phyloP scores from a whole-genome alignment of 2,113 vertebrate species.

The Chaetops frenatus region DNA sequence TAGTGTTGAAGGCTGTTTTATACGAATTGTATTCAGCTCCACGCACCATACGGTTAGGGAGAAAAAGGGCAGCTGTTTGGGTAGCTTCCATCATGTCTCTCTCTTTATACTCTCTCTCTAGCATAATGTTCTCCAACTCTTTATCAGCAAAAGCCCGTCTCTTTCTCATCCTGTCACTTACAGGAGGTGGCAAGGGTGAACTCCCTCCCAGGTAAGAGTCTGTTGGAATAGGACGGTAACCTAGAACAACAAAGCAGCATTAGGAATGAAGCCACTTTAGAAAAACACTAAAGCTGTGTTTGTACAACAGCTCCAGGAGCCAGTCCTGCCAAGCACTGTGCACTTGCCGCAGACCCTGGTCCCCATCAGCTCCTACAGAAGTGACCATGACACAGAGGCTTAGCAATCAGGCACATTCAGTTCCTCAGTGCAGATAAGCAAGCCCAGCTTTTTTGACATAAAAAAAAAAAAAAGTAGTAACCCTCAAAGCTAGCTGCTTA shows the following conservation, averaged over 20 bases:
- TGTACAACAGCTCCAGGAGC: background rate
- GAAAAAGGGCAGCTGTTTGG: conserved; percentile 82
- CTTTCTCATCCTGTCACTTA: conserved; percentile 98
- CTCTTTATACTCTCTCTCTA: conserved; percentile 96
- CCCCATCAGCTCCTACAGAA: background rate
- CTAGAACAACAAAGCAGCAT: conserved; percentile 66
- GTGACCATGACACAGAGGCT: background rate
- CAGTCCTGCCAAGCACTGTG: fast-evolving
- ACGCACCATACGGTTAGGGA: conserved; percentile 81
- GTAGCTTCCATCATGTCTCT: conserved; percentile 90
- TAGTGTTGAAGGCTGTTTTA: conserved; percentile 80
- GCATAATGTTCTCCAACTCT: conserved; percentile 96
- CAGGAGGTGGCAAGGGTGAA: conserved; percentile 84
- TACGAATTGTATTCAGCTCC: conserved; percentile 86
- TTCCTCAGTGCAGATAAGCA: background rate
- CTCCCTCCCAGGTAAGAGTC: conserved; percentile 83
- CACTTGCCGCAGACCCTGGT: background rate
- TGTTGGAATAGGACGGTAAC: conserved; percentile 88
- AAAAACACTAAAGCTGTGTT: background rate
- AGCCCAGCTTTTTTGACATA: background rate
- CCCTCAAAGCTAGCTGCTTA: background rate
- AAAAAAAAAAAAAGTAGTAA: background rate
- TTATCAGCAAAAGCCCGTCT: conserved; percentile 97
- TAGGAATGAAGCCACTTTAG: background rate
- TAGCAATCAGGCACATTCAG: background rate